These are phyloP conservation scores for Panzeria rudis DNA, from an alignment of 2,888 invertebrate species.

Conservation along the genomic window DNA sequence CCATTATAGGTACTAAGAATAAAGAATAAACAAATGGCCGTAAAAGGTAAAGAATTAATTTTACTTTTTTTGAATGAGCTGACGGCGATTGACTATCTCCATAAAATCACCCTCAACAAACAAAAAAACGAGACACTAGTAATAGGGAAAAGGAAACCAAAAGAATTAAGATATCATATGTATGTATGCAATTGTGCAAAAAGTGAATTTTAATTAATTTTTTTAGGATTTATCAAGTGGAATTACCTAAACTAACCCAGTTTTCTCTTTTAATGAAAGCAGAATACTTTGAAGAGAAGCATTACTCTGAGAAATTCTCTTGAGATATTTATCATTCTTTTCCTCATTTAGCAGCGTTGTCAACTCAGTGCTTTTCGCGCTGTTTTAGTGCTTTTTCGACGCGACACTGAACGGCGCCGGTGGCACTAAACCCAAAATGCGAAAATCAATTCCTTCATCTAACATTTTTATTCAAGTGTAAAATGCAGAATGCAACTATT, in stretches of 20 bases:
- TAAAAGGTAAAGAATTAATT: conserved; percentile 64
- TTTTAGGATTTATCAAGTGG: neutral
- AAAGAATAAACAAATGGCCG: conserved; percentile 62
- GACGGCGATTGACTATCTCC: conserved; percentile 28
- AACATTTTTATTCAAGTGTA: too few relatives aligned
- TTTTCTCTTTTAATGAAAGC: conserved; percentile 25
- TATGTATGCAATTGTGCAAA: neutral
- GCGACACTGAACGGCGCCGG: too few relatives aligned
- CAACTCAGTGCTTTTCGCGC: too few relatives aligned
- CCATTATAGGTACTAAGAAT: conserved; percentile 34
- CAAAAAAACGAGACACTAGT: neutral
- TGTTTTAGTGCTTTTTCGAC: too few relatives aligned
- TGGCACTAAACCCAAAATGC: too few relatives aligned
- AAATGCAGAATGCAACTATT: too few relatives aligned
- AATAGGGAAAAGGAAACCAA: conserved; percentile 4
- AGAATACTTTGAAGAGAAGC: neutral
- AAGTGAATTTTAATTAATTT: conserved; percentile 1
- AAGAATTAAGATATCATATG: neutral
- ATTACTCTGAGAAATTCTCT: conserved; percentile 32
- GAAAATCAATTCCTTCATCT: too few relatives aligned
- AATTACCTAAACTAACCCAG: conserved; percentile 15
- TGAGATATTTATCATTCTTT: conserved; percentile 23
- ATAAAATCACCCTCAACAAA: conserved; percentile 52
- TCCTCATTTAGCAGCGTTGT: too few relatives aligned
- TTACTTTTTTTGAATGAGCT: conserved; percentile 48